Conservation (phyloP, 1,140 invertebrate species). For the Maconellicoccus hirsutus region DNA sequence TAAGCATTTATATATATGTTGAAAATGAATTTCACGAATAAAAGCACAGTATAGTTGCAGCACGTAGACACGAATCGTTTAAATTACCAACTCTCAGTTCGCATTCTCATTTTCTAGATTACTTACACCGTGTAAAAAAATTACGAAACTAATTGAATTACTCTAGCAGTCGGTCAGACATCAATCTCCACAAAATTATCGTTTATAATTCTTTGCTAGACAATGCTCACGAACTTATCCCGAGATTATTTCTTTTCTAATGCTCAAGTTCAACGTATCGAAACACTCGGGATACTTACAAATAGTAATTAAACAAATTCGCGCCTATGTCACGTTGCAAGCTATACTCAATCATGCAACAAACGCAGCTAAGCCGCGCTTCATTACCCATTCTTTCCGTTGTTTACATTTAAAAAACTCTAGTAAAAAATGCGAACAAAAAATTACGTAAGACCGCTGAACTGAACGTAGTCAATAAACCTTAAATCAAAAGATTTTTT, state of each 20-base stretch:
- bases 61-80: too few species aligned
- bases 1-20: too few species aligned
- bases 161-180: background rate
- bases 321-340: background rate
- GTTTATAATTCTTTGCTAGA: background rate
- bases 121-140: too few species aligned
- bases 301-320: slow-evolving; percentile 1
- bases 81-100: too few species aligned
- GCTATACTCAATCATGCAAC: background rate
- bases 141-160: background rate
- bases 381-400: background rate
- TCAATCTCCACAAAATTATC: background rate
- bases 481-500: background rate
- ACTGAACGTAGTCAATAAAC: too few species aligned
- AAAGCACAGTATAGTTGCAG: too few species aligned
- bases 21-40: too few species aligned
- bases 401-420: background rate
- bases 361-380: background rate
- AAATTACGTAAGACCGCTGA: background rate
- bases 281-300: background rate
- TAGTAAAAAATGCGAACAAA: background rate
- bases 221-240: background rate
- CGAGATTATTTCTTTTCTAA: background rate
- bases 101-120: too few species aligned
- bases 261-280: background rate